Evolutionary conservation across 2,888 invertebrate genomes (phyloP).

Genomic region (Philaethria dido): DNA sequence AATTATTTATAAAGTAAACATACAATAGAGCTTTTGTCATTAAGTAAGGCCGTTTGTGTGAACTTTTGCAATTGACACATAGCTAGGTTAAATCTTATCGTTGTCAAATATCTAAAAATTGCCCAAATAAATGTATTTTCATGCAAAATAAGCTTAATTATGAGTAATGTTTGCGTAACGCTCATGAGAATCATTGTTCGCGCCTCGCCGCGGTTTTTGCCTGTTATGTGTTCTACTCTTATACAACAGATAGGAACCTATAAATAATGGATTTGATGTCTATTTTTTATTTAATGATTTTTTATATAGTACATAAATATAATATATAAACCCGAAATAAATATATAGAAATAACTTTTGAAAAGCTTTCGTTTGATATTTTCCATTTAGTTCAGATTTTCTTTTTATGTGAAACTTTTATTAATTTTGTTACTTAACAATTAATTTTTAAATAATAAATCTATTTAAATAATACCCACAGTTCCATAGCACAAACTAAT

Average conservation of each 20-base stretch:
- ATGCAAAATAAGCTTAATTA: constrained; percentile 57
- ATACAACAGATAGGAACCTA: constrained; percentile 40
- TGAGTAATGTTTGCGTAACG: constrained; percentile 68
- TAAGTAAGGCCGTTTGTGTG: background rate
- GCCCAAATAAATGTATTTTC: constrained; percentile 35
- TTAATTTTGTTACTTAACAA: background rate
- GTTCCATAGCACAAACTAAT: constrained; percentile 39
- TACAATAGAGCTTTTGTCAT: background rate
- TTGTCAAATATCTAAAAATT: constrained; percentile 38
- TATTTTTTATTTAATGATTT: background rate
- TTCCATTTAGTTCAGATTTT: background rate
- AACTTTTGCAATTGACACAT: constrained; percentile 61
- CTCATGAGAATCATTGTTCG: constrained; percentile 39
- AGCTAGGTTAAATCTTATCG: constrained; percentile 11
- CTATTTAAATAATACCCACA: constrained; percentile 18
- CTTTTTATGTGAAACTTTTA: background rate
- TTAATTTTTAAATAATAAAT: background rate
- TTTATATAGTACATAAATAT: background rate
- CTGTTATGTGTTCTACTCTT: constrained; percentile 36
- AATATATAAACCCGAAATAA: background rate
- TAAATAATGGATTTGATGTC: constrained; percentile 11
- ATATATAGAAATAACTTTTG: background rate
- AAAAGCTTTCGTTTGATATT: background rate
- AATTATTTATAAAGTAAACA: background rate
- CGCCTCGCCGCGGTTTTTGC: constrained; percentile 33